phyloP scores from a whole-genome alignment of 1,140 invertebrate genomes.

The Solenopsis fugax region DNA sequence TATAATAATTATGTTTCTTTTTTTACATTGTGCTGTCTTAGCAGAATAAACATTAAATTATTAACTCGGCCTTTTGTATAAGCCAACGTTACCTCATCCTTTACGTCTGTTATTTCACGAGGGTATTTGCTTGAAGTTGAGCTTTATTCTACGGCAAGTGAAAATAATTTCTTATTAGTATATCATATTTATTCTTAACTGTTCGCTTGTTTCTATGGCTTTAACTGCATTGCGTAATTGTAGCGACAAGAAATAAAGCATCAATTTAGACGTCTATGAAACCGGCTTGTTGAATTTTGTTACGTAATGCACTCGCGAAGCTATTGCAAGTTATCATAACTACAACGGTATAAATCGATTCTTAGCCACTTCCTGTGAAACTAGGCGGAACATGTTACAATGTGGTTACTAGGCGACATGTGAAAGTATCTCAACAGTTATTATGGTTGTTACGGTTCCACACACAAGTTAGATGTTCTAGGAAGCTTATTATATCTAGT shows the following conservation, averaged over 20 bases:
- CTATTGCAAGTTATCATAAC: conserved; percentile 44
- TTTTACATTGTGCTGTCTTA: conserved; percentile 55
- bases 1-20: conserved; percentile 73
- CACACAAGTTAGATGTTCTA: conserved; percentile 15
- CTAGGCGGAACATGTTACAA: conserved; percentile 53
- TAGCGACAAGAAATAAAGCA: conserved; percentile 20
- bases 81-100: neutral
- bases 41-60: conserved; percentile 77
- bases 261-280: neutral
- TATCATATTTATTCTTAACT: neutral
- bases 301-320: conserved; percentile 16
- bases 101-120: neutral
- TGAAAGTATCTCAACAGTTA: conserved; percentile 55
- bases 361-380: conserved; percentile 54
- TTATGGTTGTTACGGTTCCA: conserved; percentile 25
- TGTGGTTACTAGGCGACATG: conserved; percentile 48
- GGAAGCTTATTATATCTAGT: conserved; percentile 40
- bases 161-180: conserved; percentile 13
- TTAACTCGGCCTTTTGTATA: conserved; percentile 58
- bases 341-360: conserved; percentile 28
- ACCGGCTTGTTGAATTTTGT: conserved; percentile 41
- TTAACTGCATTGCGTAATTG: neutral
- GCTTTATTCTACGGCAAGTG: neutral
- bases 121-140: neutral
- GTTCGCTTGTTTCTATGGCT: neutral